Evolutionary conservation across 2,888 invertebrate genomes (phyloP), one percentile per base, ranked within the genome.

Genomic region (Hirtodrosophila cameraria): DNA sequence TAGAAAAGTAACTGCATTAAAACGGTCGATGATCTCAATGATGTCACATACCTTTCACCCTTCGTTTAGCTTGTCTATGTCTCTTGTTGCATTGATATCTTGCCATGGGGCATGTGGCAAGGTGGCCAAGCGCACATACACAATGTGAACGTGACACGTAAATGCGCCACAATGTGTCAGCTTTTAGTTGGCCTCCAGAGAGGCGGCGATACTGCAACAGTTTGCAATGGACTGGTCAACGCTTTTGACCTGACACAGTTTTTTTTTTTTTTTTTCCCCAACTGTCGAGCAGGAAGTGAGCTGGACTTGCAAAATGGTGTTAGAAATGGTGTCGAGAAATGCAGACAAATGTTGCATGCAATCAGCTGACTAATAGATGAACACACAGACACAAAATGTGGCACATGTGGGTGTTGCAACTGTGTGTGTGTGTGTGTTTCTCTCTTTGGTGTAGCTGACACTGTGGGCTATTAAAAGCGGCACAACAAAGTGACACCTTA

Each of bases 181-280:
- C 35, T 5, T 20, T 20, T 15, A 5, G 31, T 11, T 64, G 50
- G 50, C 64, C 65, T 64, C 46, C 23, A 41, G 31, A 33, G 52
- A 7, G 48, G n/a, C n/a, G n/a, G 33, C 31, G 25, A 38, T 11
- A 18, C 15, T 27, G 61, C 69, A 68, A 66, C 66, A 61, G 66
- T 43, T 67, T 31, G 59, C 11, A 35, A 23, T 16, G 45, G n/a
- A 43, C 28, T 71, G 72, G 60, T 48, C 69, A 65, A 25, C 48
- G 36, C 60, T 8, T 6, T 66, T 72, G 69, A 72, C 73, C 73
- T 52, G 66, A 35, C 38, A 41, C 36, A 54, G 27, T 71, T 71
- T 52, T 35, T 38, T n/a, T 3, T 3, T 41, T 38, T 11, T 6
- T 13, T 16, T 18, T 20, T 18, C 12, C 7, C 27, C 35, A 11